These are phyloP conservation scores for Synergus laeviventris DNA, from an alignment of 2,888 invertebrate species.

Conservation along the genomic window DNA sequence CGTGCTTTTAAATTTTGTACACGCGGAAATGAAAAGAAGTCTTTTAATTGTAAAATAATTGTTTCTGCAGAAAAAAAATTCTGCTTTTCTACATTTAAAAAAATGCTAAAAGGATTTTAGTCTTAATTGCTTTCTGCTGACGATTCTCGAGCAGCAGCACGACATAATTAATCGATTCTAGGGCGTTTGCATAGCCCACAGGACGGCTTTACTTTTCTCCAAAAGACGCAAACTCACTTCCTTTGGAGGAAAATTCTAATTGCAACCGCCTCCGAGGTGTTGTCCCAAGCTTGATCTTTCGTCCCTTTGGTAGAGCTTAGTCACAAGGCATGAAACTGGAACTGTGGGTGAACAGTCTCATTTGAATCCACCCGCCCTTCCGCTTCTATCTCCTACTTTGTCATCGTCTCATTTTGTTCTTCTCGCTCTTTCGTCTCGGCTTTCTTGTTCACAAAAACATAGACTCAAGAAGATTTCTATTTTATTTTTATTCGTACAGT, in stretches of 20 bases:
- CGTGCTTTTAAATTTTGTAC: not conserved
- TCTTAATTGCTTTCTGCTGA: not conserved
- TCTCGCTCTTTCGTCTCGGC: conserved; percentile 22
- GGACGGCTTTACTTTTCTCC: conserved; percentile 12
- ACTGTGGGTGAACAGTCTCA: conserved; percentile 55
- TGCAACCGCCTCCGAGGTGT: conserved; percentile 36
- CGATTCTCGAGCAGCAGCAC: not conserved
- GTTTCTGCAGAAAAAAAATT: not conserved
- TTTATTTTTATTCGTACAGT: not conserved
- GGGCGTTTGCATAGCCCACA: not conserved
- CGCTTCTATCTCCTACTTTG: conserved; percentile 25
- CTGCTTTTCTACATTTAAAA: not conserved
- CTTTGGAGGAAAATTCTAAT: conserved; percentile 45
- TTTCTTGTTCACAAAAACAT: not conserved
- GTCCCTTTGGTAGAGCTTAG: conserved; percentile 43
- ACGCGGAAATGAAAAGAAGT: too few species aligned
- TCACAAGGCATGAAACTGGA: conserved; percentile 49
- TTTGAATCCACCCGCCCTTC: conserved; percentile 51
- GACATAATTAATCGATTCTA: conserved; percentile 1
- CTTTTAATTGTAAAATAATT: too few species aligned
- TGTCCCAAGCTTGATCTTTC: conserved; percentile 34
- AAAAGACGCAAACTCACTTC: conserved; percentile 44
- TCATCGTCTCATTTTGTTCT: conserved; percentile 33
- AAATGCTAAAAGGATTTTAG: not conserved
- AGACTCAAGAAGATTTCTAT: not conserved